Evolutionary conservation across 2,797 vertebrate genomes (phyloP), one percentile per base, ranked within the genome.

Genomic region (Cichlasoma orientale): DNA sequence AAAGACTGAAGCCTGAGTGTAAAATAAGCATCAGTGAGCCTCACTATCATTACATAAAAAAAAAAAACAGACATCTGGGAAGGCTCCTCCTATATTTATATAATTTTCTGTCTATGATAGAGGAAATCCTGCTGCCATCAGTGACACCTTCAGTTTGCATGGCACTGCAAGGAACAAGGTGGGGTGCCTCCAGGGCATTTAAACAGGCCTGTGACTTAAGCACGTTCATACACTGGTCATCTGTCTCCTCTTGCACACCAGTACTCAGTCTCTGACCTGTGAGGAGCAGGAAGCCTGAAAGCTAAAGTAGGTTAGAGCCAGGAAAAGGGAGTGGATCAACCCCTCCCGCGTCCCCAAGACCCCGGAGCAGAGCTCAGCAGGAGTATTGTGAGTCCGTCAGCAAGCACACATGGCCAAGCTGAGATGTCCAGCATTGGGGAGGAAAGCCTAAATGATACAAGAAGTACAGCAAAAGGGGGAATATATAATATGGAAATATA

Each of bases 321-420:
- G 93, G 92, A 93, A 94, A 92, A 92, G 85, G 91, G 90, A 92
- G 56, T 80, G 77, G 80, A 87, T 86, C 84, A 89, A 87, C 82
- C 83, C 82, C 61, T 56, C 36, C 63, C 25, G 13, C 4, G 10
- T 50, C 44, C 63, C 44, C 25, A 50, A 41, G 80, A 82, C 47
- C 69, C 53, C 53, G 56, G 68, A 90, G 78, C 77, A 61, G 54
- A 50, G 63, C 85, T 82, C 75, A 83, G 84, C 85, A 53, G 72
- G 68, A 80, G 75, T 36, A 33, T 2, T 73, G 71, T 66, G 59
- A 86, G 85, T 89, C 81, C 82, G 71, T 54, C 72, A 74, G 79
- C 80, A 82, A 74, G 74, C 78, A 78, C 11, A 59, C 54, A 80
- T 53, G 29, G 47, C 59, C 77, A 71, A 69, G 66, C 31, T 11